phyloP scores from a whole-genome alignment of 2,888 invertebrate genomes.

The Coecobrya sp. region DNA sequence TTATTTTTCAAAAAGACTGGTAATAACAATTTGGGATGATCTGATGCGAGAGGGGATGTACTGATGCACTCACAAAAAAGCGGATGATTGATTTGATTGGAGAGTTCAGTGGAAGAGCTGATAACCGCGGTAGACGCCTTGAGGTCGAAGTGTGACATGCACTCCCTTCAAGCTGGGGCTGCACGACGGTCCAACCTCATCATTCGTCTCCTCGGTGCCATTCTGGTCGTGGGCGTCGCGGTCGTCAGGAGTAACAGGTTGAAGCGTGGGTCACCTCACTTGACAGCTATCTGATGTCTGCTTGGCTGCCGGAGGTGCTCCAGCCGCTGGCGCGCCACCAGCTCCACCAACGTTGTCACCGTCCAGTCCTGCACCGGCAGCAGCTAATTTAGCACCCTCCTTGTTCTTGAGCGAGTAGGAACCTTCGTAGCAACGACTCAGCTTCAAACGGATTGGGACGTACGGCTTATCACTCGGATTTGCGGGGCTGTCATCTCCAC shows the following conservation, averaged over 20 bases:
- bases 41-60: no score
- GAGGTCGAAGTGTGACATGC: conserved; percentile 53
- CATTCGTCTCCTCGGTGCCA: background rate
- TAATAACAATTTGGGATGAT: no score
- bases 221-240: background rate
- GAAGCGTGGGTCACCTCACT: conserved; percentile 85
- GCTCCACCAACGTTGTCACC: conserved; percentile 68
- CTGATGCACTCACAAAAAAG: no score
- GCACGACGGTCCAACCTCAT: background rate
- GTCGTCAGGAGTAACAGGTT: background rate
- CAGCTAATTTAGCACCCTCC: conserved; percentile 55
- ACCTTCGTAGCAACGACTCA: conserved; percentile 94
- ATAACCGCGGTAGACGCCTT: conserved; percentile 67
- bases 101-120: conserved; percentile 46
- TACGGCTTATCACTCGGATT: conserved; percentile 59
- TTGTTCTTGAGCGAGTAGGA: conserved; percentile 88
- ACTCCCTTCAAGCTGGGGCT: background rate
- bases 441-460: conserved; percentile 94
- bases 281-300: conserved; percentile 85
- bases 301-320: conserved; percentile 63
- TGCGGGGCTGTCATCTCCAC: background rate
- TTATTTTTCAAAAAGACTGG: no score
- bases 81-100: background rate
- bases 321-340: conserved; percentile 66
- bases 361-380: conserved; percentile 71